Percentiles rank a stretch among this genome's conserved stretches.
Conservation (phyloP, 2,888 invertebrate species). For the Herminia tarsipennalis region DNA sequence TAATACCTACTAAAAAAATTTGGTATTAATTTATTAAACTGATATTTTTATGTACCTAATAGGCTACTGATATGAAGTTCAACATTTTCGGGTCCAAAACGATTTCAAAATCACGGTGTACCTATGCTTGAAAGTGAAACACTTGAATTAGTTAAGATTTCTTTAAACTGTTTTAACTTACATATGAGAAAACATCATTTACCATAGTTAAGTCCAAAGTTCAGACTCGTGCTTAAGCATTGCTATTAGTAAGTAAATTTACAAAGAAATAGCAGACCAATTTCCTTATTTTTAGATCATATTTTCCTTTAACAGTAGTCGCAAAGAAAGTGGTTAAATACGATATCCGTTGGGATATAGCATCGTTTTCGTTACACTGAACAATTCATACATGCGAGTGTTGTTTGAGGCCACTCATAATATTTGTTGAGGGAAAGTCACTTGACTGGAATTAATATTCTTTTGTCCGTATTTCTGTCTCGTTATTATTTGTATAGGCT, state of each 20-base stretch:
- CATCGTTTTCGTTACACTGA: conserved; percentile 58
- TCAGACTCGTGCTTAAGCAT: background rate
- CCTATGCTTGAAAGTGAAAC: no score
- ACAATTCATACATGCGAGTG: conserved; percentile 52
- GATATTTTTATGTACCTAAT: no score
- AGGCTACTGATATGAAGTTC: no score
- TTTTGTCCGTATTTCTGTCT: conserved; percentile 29
- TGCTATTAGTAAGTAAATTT: background rate
- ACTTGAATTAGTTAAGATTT: no score
- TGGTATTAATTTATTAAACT: no score
- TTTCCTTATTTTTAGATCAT: conserved; percentile 34
- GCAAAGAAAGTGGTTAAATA: conserved; percentile 53
- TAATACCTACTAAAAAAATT: no score
- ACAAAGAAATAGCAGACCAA: background rate
- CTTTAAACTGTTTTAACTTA: no score
- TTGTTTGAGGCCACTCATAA: conserved; percentile 60
- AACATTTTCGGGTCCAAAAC: no score
- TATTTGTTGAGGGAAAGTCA: conserved; percentile 58
- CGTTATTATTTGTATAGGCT: conserved; percentile 16
- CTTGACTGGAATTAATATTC: conserved; percentile 42
- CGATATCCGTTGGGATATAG: conserved; percentile 49
- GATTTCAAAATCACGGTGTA: no score
- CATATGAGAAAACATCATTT: background rate
- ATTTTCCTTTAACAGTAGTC: conserved; percentile 50
- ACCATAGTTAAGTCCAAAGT: background rate